Conservation (phyloP, 2,113 vertebrate species). For the Alces alces region DNA sequence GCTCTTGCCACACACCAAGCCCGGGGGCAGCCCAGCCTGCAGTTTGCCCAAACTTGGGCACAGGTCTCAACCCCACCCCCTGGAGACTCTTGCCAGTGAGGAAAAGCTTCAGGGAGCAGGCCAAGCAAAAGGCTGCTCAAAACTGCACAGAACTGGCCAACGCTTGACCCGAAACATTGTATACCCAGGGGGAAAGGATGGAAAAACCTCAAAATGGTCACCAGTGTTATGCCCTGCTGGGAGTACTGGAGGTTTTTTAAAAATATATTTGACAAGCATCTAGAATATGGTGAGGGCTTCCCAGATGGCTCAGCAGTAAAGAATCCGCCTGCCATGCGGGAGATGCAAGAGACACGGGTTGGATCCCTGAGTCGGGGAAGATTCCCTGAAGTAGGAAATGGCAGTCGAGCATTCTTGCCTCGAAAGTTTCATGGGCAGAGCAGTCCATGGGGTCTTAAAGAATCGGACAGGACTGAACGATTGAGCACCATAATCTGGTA, state of each 20-base stretch:
- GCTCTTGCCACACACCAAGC: neutral
- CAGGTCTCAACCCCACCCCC: neutral
- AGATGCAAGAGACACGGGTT: neutral
- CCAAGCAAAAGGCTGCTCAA: neutral
- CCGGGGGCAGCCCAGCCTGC: neutral
- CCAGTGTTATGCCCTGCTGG: accelerated
- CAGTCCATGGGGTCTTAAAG: neutral
- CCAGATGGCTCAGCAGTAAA: neutral
- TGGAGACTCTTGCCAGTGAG: neutral
- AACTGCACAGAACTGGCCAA: accelerated
- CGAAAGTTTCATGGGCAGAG: neutral
- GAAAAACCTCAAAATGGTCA: neutral
- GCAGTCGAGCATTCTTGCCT: neutral
- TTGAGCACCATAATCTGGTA: neutral
- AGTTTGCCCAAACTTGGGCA: neutral
- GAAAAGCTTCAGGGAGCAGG: neutral
- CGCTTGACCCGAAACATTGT: neutral
- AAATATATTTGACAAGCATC: neutral
- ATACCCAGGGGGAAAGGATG: neutral
- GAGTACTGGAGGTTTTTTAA: neutral
- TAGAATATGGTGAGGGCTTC: neutral
- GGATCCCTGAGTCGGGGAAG: neutral
- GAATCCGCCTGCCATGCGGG: neutral
- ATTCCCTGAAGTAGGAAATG: neutral
- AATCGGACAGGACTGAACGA: neutral